Conservation (phyloP, 2,113 vertebrate species). For the Amphilophus citrinellus region DNA sequence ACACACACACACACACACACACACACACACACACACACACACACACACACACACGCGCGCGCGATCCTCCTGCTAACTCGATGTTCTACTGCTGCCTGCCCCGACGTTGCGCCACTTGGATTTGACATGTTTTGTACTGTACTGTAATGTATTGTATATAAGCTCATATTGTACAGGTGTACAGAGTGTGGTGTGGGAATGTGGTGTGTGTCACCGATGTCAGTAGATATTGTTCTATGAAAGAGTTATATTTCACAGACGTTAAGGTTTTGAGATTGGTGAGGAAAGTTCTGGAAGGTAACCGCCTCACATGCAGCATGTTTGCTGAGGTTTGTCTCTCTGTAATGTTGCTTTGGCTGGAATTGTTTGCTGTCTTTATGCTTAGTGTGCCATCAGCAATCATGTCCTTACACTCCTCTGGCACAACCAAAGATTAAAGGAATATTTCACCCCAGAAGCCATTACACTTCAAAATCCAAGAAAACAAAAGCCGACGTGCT, state of each 20-base stretch:
- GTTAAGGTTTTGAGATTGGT: background rate
- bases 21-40: background rate
- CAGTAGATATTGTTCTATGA: slow-evolving; percentile 18
- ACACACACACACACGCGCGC: background rate
- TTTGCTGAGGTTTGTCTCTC: slow-evolving; percentile 38
- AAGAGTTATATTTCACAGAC: slow-evolving; percentile 32
- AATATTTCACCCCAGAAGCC: background rate
- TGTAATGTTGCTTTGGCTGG: slow-evolving; percentile 62
- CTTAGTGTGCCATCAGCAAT: slow-evolving; percentile 35
- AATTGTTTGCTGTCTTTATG: slow-evolving; percentile 32
- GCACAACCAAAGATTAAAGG: slow-evolving; percentile 43
- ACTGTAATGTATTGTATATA: slow-evolving; percentile 60
- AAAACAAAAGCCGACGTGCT: background rate
- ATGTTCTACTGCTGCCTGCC: slow-evolving; percentile 57
- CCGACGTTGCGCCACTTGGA: slow-evolving; percentile 13
- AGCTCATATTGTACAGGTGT: slow-evolving; percentile 68
- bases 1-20: rapidly evolving
- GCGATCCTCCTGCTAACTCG: slow-evolving; percentile 47
- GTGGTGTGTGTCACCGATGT: slow-evolving; percentile 29
- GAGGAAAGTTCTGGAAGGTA: background rate
- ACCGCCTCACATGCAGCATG: slow-evolving; percentile 46
- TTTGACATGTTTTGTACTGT: slow-evolving; percentile 58
- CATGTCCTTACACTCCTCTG: slow-evolving; percentile 29
- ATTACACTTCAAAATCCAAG: background rate
- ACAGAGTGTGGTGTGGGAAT: slow-evolving; percentile 45